A percentile compares a stretch with the other conserved stretches of the same genome.
Evolutionary conservation across 2,113 vertebrate genomes (phyloP).

Genomic region (Steatornis caripensis): DNA sequence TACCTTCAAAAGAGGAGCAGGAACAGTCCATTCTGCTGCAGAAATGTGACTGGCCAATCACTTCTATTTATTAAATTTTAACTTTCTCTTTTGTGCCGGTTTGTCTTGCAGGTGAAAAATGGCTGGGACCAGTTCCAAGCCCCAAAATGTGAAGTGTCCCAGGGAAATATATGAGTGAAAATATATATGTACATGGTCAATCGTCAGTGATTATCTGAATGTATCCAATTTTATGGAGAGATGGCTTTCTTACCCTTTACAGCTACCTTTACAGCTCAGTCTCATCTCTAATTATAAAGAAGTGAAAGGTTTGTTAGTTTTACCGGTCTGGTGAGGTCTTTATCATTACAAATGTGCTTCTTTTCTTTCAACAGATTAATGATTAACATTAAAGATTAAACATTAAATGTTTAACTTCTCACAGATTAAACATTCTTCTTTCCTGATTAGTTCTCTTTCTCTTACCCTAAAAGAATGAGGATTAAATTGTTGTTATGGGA

Average conservation of each 20-base stretch:
- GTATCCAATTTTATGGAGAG: background rate
- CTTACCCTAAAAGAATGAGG: background rate
- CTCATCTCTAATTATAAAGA: background rate
- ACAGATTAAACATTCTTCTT: background rate
- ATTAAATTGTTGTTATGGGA: background rate
- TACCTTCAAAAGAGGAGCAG: background rate
- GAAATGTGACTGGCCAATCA: background rate
- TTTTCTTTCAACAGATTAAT: background rate
- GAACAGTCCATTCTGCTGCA: background rate
- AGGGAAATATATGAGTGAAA: background rate
- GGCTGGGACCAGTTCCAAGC: conserved; percentile 68
- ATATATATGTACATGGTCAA: background rate
- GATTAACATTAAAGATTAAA: background rate
- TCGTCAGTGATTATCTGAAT: background rate
- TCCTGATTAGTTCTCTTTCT: background rate
- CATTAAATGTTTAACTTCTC: background rate
- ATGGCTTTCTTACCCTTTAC: background rate
- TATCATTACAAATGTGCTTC: background rate
- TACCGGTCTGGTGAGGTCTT: background rate
- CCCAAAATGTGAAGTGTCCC: conserved; percentile 46
- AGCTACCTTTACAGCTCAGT: background rate
- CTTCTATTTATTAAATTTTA: background rate
- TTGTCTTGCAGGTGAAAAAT: conserved; percentile 72
- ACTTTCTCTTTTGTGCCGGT: background rate
- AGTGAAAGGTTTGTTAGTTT: background rate